These are phyloP conservation scores for Toxonevra muliebris DNA, from an alignment of 2,888 invertebrate genomes.

Conservation along the genomic window DNA sequence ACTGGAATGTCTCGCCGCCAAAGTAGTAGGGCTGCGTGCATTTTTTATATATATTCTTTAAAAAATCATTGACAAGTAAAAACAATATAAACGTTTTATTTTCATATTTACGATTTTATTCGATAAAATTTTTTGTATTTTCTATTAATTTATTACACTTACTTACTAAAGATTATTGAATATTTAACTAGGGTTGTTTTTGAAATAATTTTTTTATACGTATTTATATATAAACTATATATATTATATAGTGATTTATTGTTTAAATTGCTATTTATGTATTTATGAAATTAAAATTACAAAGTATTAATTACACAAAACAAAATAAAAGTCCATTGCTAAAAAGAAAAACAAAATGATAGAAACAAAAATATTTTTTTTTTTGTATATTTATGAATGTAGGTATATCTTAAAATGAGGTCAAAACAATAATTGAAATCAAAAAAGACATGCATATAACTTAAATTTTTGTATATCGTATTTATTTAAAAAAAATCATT, in stretches of 20 bases:
- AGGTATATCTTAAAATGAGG: too few species aligned
- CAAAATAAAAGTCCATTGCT: not conserved
- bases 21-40: too few species aligned
- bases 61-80: not conserved
- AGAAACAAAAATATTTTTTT: too few species aligned
- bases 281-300: too few species aligned
- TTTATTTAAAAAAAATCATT: constrained; percentile 21
- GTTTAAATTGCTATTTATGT: too few species aligned
- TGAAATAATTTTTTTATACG: not conserved
- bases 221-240: not conserved
- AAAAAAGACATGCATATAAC: not conserved
- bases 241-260: not conserved
- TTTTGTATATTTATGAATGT: too few species aligned
- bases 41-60: too few species aligned
- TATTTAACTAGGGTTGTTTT: constrained; percentile 30
- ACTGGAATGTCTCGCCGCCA: too few species aligned
- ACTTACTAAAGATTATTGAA: constrained; percentile 25
- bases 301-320: not conserved
- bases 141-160: constrained; percentile 34
- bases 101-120: constrained; percentile 27
- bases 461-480: constrained; percentile 15
- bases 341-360: not conserved
- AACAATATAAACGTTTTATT: not conserved
- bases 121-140: constrained; percentile 30
- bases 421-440: too few species aligned